Conservation (phyloP, 2,888 invertebrate species). For the Galeopsomyia nigrocyanea region DNA sequence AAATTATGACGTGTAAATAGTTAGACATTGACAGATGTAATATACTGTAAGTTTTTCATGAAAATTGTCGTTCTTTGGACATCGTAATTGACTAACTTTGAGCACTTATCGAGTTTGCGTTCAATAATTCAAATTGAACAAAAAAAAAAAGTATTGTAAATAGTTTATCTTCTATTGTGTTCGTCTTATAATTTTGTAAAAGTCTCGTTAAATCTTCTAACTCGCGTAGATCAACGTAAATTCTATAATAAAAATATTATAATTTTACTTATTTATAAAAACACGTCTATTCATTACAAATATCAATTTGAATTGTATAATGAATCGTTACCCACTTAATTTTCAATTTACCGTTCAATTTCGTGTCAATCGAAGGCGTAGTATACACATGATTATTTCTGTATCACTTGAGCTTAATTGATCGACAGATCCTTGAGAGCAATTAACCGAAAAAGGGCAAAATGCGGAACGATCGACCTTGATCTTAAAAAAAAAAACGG, state of each 20-base stretch:
- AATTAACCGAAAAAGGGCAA: conserved; percentile 43
- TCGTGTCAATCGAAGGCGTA: conserved; percentile 15
- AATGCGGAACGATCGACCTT: conserved; percentile 31
- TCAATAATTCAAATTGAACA: too few relatives aligned
- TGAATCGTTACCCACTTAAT: background rate
- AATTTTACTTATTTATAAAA: background rate
- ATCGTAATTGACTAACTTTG: too few relatives aligned
- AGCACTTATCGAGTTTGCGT: too few relatives aligned
- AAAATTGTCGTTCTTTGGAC: too few relatives aligned
- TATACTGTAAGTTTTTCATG: too few relatives aligned
- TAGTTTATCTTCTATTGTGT: too few relatives aligned
- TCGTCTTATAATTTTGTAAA: too few relatives aligned
- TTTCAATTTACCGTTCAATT: conserved; percentile 2
- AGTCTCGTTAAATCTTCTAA: too few relatives aligned
- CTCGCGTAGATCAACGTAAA: background rate
- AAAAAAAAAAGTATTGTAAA: too few relatives aligned
- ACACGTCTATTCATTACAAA: background rate
- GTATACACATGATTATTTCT: conserved; percentile 27
- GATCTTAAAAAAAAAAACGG: conserved; percentile 45
- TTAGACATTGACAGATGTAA: too few relatives aligned
- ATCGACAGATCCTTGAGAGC: conserved; percentile 38
- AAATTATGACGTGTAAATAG: background rate
- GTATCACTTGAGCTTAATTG: conserved; percentile 34
- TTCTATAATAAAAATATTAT: conserved; percentile 4
- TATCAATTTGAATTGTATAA: background rate